A percentile compares a stretch with the other conserved stretches of the same genome.
phyloP scores from a whole-genome alignment of 2,113 vertebrate species.

The Hystrix cristata region DNA sequence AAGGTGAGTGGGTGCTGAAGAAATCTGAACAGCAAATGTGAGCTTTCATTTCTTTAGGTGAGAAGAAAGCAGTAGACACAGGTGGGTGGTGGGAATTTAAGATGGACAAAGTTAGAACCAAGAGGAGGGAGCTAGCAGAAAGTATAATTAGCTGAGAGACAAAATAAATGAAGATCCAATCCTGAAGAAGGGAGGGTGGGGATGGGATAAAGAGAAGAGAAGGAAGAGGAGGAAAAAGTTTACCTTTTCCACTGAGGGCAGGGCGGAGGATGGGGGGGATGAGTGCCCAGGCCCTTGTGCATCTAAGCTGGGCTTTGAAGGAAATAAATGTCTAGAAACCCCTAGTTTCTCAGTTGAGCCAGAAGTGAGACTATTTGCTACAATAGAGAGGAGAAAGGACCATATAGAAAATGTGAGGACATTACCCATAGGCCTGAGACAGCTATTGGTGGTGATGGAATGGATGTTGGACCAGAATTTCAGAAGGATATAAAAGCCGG shows the following conservation, averaged over 20 bases:
- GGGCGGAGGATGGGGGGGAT: not conserved
- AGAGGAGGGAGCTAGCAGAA: not conserved
- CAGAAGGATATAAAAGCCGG: not conserved
- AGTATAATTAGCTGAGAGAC: not conserved
- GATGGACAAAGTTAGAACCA: not conserved
- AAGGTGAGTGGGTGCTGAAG: not conserved
- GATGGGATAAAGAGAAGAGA: not conserved
- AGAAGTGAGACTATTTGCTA: not conserved
- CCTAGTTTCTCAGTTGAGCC: not conserved
- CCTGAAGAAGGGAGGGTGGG: not conserved
- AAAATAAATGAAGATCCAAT: not conserved
- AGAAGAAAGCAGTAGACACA: not conserved
- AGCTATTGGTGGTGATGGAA: not conserved
- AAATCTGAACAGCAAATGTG: not conserved
- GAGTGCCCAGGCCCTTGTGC: rapidly evolving
- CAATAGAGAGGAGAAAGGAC: not conserved
- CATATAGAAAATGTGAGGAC: rapidly evolving
- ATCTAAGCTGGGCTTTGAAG: not conserved
- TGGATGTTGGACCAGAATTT: not conserved
- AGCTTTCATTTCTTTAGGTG: not conserved
- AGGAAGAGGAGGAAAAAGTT: not conserved
- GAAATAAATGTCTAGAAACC: not conserved
- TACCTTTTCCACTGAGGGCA: not conserved
- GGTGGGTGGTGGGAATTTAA: not conserved
- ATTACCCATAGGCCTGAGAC: not conserved